Evolutionary conservation across 2,113 vertebrate genomes (phyloP), one percentile per base, ranked within the genome.

Genomic region (Polyodon spathula): DNA sequence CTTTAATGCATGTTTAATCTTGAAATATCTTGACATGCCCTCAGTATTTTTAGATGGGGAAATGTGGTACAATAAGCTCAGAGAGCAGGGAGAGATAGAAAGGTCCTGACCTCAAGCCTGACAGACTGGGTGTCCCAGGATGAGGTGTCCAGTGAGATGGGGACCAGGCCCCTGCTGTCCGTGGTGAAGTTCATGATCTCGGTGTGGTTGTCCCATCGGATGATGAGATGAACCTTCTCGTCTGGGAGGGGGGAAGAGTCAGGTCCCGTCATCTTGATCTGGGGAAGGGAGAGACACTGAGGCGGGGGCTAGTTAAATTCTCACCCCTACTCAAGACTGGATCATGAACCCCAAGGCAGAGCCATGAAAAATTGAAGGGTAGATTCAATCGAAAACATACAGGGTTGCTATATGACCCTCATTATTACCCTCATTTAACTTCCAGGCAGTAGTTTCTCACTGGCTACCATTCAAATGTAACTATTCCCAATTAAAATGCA

Each of bases 71-170:
- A 6, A 44, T 9, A 50, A 50, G 15, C 10, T 5, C 8, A 50
- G 5, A 4, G 6, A 50, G 46, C 6, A n/a, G n/a, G 5, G n/a
- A 50, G 46, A 12, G 4, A 50, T 5, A 10, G 46, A 12, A 50
- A 12, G 11, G 46, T 11, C 46, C 46, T 42, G 37, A 86, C 85
- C 73, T 5, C 8, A 1, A 88, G 44, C 27, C 1, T 1, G 1
- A 80, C 58, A 5, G 1, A 0, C 0, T 0, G 0, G 10, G 41
- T 8, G 1, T 9, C 65, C 83, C 78, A 79, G 4, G 8, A 50
- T 6, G 63, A 58, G 0, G 83, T 86, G 68, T 78, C 44, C 8
- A 88, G 67, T 39, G 79, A 78, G 59, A 88, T 84, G 0, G 15
- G 14, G 39, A 75, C 77, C 38, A 73, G 12, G 9, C 84, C 84